Conservation (phyloP, 2,113 vertebrate genomes). For the Actenoides lindsayi region DNA sequence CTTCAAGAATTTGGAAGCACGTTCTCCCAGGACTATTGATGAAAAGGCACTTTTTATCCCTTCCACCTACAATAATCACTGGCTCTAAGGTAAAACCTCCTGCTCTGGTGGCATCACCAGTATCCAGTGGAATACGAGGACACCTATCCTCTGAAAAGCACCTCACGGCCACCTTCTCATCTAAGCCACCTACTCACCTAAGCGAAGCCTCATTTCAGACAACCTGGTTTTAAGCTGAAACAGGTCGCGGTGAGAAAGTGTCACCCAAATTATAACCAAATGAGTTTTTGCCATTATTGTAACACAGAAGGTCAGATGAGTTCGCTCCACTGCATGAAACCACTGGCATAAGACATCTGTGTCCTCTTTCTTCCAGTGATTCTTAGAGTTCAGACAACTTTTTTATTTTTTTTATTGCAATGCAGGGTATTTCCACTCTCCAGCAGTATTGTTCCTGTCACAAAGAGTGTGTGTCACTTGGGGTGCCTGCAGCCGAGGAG, state of each 20-base stretch:
- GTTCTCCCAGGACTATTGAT: neutral
- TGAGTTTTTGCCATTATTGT: neutral
- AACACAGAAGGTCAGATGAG: neutral
- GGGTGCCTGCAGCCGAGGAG: neutral
- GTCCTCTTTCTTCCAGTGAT: neutral
- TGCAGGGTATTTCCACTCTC: neutral
- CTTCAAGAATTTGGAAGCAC: neutral
- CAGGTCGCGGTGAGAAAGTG: neutral
- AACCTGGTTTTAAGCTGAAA: neutral
- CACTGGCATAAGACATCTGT: neutral
- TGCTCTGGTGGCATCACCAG: neutral
- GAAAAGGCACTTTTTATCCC: neutral
- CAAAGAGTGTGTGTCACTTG: neutral
- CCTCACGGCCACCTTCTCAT: neutral
- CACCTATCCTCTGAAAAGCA: neutral
- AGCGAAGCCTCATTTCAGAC: neutral
- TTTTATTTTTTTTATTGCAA: neutral
- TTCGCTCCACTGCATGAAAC: neutral
- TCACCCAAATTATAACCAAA: neutral
- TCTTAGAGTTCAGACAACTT: neutral
- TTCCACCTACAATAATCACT: neutral
- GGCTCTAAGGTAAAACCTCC: neutral
- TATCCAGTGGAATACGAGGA: neutral
- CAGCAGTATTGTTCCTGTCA: neutral
- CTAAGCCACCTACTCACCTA: neutral